Conservation (phyloP, 2,113 vertebrate genomes). For the Ictalurus punctatus region DNA sequence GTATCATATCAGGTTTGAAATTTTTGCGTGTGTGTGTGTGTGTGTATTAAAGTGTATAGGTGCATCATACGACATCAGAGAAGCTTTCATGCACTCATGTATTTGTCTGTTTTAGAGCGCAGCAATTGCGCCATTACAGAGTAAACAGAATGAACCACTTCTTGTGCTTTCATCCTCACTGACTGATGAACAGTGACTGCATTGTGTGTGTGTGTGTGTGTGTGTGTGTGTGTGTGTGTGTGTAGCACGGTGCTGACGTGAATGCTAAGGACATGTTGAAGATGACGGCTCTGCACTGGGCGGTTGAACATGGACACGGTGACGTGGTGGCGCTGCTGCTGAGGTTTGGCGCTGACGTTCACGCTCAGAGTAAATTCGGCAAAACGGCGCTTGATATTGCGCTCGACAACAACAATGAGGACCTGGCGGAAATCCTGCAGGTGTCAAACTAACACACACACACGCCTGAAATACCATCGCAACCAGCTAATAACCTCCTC, state of each 20-base stretch:
- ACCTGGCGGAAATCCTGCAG: constrained; percentile 85
- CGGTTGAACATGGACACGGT: constrained; percentile 82
- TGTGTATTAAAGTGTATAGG: not conserved
- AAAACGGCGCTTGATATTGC: constrained; percentile 86
- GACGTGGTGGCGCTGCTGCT: constrained; percentile 85
- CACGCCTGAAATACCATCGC: not conserved
- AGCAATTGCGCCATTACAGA: constrained; percentile 32
- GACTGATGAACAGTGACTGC: constrained; percentile 10
- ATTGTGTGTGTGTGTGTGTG: constrained; percentile 27
- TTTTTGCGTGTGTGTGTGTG: not conserved
- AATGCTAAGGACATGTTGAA: constrained; percentile 90
- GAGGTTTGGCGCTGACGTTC: constrained; percentile 86
- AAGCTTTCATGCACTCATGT: constrained; percentile 11
- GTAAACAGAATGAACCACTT: constrained; percentile 28
- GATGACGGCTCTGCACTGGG: constrained; percentile 90
- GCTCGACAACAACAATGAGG: constrained; percentile 83
- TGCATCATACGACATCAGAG: constrained; percentile 14
- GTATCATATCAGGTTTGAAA: not conserved
- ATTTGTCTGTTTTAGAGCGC: constrained; percentile 16
- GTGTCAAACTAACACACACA: constrained; percentile 57
- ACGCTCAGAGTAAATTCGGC: constrained; percentile 86
- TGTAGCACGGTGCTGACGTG: constrained; percentile 84
- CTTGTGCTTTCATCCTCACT: constrained; percentile 46
- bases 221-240: constrained; percentile 28
- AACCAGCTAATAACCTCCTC: not conserved